Percentiles rank a stretch among this genome's conserved stretches.
phyloP scores from a whole-genome alignment of 2,888 invertebrate genomes.

The Protonemura montana region DNA sequence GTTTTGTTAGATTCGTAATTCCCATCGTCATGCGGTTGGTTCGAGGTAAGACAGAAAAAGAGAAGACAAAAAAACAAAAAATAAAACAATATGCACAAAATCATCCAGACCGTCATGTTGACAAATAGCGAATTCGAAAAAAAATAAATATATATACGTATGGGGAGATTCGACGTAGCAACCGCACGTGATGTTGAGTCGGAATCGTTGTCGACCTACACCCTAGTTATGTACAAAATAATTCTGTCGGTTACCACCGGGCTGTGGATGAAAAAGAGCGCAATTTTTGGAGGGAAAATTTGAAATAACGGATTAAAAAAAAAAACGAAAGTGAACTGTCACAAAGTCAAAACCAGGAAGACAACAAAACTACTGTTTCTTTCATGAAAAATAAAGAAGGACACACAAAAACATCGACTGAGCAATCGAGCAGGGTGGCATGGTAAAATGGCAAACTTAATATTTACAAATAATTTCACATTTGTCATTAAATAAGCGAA shows the following conservation, averaged over 20 bases:
- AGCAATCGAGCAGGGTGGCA: neutral
- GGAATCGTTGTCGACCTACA: neutral
- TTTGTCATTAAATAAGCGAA: too few relatives aligned
- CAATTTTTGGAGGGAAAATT: neutral
- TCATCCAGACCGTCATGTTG: neutral
- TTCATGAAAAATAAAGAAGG: neutral
- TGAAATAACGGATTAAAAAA: neutral
- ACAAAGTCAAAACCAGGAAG: neutral
- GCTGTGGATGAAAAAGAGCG: neutral
- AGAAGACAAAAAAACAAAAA: constrained; percentile 65
- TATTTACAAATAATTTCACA: neutral
- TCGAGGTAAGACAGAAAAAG: constrained; percentile 63
- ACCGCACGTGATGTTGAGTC: neutral
- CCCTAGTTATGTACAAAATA: neutral
- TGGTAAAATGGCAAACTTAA: neutral
- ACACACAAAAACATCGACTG: neutral
- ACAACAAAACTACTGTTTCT: neutral
- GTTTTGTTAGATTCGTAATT: constrained; percentile 22
- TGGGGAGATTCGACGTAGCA: neutral
- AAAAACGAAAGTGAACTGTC: neutral
- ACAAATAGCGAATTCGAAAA: neutral
- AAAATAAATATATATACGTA: neutral
- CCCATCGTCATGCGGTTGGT: constrained; percentile 33
- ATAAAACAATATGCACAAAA: constrained; percentile 51
- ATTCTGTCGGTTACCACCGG: neutral